Conservation (phyloP, 1,140 invertebrate genomes). For the Leptonema lineaticorne region DNA sequence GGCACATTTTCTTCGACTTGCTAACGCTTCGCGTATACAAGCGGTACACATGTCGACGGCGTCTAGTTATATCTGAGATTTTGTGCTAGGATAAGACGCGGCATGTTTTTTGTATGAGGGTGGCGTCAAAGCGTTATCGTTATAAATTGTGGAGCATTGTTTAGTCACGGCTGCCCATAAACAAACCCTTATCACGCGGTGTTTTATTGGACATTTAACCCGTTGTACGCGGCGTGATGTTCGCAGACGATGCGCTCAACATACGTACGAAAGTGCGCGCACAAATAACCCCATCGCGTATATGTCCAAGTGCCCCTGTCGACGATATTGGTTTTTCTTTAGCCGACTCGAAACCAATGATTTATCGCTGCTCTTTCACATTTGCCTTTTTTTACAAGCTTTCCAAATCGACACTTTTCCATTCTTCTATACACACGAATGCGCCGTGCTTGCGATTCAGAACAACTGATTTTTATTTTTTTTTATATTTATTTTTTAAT, state of each 20-base stretch:
- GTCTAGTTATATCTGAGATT: conserved; percentile 1
- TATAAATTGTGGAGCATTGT: conserved; percentile 27
- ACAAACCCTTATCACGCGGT: conserved; percentile 20
- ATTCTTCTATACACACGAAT: background rate
- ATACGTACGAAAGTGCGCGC: background rate
- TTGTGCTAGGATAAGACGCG: background rate
- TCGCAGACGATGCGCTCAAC: too few relatives aligned
- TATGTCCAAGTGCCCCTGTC: background rate
- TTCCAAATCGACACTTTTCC: background rate
- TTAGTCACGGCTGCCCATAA: conserved; percentile 26
- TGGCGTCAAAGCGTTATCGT: conserved; percentile 11
- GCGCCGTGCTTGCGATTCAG: too few relatives aligned
- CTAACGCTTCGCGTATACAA: too few relatives aligned
- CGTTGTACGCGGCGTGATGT: background rate
- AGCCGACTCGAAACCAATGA: conserved; percentile 5
- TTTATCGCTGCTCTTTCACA: conserved; percentile 13
- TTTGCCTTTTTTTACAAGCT: background rate
- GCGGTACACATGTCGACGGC: too few relatives aligned
- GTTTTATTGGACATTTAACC: conserved; percentile 26
- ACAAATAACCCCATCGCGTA: background rate
- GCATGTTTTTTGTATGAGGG: conserved; percentile 14
- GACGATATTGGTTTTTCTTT: conserved; percentile 20
- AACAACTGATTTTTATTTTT: too few relatives aligned
- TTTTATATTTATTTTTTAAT: too few relatives aligned
- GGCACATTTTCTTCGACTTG: too few relatives aligned